phyloP scores from a whole-genome alignment of 2,797 vertebrate genomes.

The Morus bassanus region DNA sequence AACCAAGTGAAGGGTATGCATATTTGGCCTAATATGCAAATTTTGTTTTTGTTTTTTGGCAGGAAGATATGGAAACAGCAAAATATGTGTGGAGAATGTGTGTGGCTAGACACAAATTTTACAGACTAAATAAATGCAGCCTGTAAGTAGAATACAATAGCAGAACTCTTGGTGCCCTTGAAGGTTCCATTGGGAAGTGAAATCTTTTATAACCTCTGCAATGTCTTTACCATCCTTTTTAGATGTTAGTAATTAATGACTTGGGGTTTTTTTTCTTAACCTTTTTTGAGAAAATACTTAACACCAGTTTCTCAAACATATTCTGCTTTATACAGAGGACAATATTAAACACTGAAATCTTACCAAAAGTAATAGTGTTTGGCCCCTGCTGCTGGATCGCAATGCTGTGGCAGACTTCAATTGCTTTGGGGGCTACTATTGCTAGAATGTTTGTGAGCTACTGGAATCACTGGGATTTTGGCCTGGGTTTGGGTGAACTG shows the following conservation, averaged over 20 bases:
- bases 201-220: neutral
- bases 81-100: conserved; percentile 99
- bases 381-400: neutral
- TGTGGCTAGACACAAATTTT: conserved; percentile 96
- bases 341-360: neutral
- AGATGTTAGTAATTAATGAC: neutral
- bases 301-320: neutral
- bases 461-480: conserved; percentile 3
- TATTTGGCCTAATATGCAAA: neutral
- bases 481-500: neutral
- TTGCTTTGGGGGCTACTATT: neutral
- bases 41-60: conserved; percentile 52
- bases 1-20: neutral
- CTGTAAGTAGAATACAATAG: conserved; percentile 84
- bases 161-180: neutral
- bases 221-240: neutral
- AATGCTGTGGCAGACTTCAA: neutral
- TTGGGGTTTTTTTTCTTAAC: neutral
- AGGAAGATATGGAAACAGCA: conserved; percentile 99
- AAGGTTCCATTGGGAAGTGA: neutral
- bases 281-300: neutral
- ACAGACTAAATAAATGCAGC: conserved; percentile 94
- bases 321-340: neutral
- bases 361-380: neutral
- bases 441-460: neutral